Evolutionary conservation across 23 tunicate species (phyloP).

Genomic region (Botrylloides violaceus): DNA sequence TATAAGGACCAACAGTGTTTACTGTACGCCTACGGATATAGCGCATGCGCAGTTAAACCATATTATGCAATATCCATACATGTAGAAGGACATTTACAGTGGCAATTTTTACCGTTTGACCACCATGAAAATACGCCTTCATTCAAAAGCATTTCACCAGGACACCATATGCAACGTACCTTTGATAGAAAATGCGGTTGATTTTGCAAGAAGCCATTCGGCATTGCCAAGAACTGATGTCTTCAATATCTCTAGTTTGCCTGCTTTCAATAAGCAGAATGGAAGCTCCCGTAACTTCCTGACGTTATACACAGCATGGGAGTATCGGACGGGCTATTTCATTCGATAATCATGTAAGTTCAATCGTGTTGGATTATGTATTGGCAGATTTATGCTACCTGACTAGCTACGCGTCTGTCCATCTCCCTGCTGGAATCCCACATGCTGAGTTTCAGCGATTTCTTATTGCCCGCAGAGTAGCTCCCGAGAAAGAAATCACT

Average conservation of each 20-base stretch:
- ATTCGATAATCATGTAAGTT: not conserved
- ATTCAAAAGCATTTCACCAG: no score
- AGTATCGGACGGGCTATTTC: slow-evolving; percentile 43
- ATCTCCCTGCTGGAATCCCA: slow-evolving; percentile 38
- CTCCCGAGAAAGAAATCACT: slow-evolving; percentile 56
- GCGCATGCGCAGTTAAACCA: no score
- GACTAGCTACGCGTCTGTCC: slow-evolving; percentile 69
- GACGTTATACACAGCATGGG: slow-evolving; percentile 38
- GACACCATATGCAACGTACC: slow-evolving; percentile 32
- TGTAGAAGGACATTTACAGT: no score
- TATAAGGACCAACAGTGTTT: no score
- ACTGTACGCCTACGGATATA: no score
- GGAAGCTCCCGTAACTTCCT: slow-evolving; percentile 73
- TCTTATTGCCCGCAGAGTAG: slow-evolving; percentile 54
- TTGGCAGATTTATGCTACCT: slow-evolving; percentile 24
- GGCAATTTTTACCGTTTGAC: no score
- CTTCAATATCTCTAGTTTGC: slow-evolving; percentile 20
- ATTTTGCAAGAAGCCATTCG: slow-evolving; percentile 43
- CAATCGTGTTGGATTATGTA: not conserved
- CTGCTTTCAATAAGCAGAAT: slow-evolving; percentile 38
- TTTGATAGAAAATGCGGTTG: slow-evolving; percentile 71
- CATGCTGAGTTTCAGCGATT: slow-evolving; percentile 46
- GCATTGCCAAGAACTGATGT: slow-evolving; percentile 38
- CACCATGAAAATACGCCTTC: no score
- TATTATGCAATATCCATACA: no score